These are phyloP conservation scores for Chloropsis hardwickii DNA, from an alignment of 2,113 vertebrate species.

Conservation along the genomic window DNA sequence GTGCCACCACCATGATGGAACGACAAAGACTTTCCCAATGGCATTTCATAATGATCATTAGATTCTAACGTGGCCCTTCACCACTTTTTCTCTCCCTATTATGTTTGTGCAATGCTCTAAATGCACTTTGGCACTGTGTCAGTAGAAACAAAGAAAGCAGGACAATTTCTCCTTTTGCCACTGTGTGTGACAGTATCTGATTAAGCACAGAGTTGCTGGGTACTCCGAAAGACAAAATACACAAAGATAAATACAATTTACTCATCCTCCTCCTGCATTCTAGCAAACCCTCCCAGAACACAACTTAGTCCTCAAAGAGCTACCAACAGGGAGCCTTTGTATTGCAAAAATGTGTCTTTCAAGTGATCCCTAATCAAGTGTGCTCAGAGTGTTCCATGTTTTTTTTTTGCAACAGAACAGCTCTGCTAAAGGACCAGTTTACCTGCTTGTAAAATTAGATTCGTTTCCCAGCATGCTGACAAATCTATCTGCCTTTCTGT, in stretches of 20 bases:
- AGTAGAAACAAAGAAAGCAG: background rate
- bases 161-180: background rate
- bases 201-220: background rate
- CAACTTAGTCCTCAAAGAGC: background rate
- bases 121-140: background rate
- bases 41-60: background rate
- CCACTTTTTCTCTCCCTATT: background rate
- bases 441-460: background rate
- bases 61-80: background rate
- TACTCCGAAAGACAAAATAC: background rate
- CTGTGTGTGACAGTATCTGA: background rate
- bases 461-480: background rate
- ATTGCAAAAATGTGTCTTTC: background rate
- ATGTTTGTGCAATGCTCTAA: background rate
- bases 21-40: background rate
- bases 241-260: background rate
- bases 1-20: background rate
- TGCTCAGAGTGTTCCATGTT: fast-evolving
- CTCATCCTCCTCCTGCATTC: background rate
- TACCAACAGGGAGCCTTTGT: background rate
- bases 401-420: background rate
- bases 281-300: background rate
- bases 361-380: background rate
- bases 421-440: background rate
- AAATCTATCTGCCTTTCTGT: background rate